Conservation (phyloP, 2,888 invertebrate species). For the Ophion ventricosus region DNA sequence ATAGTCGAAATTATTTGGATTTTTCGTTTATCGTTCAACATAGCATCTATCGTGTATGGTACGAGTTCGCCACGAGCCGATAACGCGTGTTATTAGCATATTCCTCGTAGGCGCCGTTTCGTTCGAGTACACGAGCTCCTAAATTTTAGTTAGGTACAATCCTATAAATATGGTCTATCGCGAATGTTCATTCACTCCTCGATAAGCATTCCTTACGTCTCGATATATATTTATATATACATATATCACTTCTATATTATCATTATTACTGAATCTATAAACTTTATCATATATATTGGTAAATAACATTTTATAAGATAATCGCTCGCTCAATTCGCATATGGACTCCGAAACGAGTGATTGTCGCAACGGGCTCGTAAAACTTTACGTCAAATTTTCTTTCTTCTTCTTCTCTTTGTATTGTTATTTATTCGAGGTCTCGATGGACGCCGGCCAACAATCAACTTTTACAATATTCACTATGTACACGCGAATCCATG, state of each 20-base stretch:
- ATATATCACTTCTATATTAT: conserved; percentile 21
- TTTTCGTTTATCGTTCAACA: conserved; percentile 36
- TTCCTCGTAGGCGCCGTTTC: conserved; percentile 17
- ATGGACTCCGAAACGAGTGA: conserved; percentile 21
- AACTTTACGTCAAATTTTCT: not conserved
- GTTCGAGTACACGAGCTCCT: conserved; percentile 49
- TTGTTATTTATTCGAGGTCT: not conserved
- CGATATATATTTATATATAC: not conserved
- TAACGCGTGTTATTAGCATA: conserved; percentile 6
- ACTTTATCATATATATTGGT: conserved; percentile 19
- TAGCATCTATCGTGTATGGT: conserved; percentile 44
- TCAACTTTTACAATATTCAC: not conserved
- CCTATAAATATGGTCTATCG: conserved; percentile 41
- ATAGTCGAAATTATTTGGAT: conserved; percentile 41
- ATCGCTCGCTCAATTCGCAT: not conserved
- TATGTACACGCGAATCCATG: too few relatives aligned
- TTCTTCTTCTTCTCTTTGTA: not conserved
- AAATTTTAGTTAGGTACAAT: conserved; percentile 35
- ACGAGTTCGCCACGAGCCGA: conserved; percentile 49
- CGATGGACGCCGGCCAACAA: not conserved
- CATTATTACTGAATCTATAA: not conserved
- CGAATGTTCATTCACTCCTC: conserved; percentile 28
- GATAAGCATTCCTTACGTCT: not conserved
- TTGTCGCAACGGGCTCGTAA: conserved; percentile 21
- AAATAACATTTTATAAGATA: not conserved